Evolutionary conservation across 2,113 vertebrate species (phyloP).

Genomic region (Aphelocoma coerulescens): DNA sequence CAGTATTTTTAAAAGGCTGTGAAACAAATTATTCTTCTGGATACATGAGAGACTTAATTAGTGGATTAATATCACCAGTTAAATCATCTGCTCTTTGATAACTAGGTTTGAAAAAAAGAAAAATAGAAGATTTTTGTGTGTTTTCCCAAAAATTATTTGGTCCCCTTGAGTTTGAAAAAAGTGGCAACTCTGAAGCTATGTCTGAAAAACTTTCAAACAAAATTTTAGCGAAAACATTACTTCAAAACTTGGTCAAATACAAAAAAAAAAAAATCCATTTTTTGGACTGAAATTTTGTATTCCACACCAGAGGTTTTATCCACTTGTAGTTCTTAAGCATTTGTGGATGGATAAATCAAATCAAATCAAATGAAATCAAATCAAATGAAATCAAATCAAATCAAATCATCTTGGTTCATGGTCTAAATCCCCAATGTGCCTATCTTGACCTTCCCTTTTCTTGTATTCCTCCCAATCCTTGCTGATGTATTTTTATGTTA

Average conservation of each 20-base stretch:
- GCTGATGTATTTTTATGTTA: neutral
- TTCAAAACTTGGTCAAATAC: neutral
- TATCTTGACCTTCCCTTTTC: neutral
- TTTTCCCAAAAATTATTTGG: neutral
- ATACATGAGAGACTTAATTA: neutral
- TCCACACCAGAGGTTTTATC: neutral
- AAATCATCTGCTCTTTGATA: neutral
- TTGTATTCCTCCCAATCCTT: neutral
- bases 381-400: neutral
- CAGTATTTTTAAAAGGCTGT: neutral
- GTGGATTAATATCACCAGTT: neutral
- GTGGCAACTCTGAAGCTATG: neutral
- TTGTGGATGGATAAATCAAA: neutral
- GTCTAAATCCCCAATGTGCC: neutral
- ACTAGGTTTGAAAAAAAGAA: neutral
- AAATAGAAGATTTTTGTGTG: neutral
- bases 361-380: neutral
- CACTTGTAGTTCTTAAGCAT: neutral
- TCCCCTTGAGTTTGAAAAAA: neutral
- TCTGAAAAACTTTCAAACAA: neutral
- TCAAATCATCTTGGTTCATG: neutral
- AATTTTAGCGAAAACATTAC: neutral
- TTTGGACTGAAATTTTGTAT: neutral
- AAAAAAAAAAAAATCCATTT: neutral
- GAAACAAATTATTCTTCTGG: neutral